These are phyloP conservation scores for Ivindomyrus marchei DNA, from an alignment of 2,113 vertebrate species.

Conservation along the genomic window DNA sequence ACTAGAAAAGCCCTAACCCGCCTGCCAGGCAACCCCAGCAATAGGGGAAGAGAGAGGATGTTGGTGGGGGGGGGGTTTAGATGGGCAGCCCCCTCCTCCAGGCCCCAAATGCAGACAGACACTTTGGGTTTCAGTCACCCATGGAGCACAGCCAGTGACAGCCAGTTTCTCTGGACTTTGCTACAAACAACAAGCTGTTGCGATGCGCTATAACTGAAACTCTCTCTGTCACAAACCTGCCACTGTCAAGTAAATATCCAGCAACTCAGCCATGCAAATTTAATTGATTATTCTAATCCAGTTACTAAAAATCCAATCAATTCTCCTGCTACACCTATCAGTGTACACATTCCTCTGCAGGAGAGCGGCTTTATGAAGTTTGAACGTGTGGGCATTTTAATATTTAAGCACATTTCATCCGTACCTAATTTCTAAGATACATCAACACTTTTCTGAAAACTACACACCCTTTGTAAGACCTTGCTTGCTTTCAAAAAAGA, in stretches of 20 bases:
- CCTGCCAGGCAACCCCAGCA: not conserved
- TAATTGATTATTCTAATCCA: not conserved
- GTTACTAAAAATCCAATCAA: not conserved
- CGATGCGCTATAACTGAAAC: not conserved
- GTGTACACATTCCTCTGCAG: not conserved
- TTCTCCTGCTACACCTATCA: not conserved
- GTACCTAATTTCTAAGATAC: not conserved
- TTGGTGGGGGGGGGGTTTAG: not conserved
- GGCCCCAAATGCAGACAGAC: not conserved
- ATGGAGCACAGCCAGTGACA: not conserved
- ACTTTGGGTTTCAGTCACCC: not conserved
- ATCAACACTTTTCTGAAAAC: not conserved
- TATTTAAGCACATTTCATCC: not conserved
- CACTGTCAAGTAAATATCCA: not conserved
- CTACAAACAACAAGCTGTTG: not conserved
- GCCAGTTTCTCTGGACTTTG: not conserved
- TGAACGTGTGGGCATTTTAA: not conserved
- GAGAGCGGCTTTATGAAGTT: not conserved
- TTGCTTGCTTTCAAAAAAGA: not conserved
- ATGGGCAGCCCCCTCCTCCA: not conserved
- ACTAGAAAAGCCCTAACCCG: not conserved
- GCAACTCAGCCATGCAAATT: not conserved
- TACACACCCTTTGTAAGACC: not conserved
- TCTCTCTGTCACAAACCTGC: not conserved
- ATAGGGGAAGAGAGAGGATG: not conserved